Evolutionary conservation across 2,797 vertebrate genomes (phyloP).

Genomic region (Semaprochilodus insignis): DNA sequence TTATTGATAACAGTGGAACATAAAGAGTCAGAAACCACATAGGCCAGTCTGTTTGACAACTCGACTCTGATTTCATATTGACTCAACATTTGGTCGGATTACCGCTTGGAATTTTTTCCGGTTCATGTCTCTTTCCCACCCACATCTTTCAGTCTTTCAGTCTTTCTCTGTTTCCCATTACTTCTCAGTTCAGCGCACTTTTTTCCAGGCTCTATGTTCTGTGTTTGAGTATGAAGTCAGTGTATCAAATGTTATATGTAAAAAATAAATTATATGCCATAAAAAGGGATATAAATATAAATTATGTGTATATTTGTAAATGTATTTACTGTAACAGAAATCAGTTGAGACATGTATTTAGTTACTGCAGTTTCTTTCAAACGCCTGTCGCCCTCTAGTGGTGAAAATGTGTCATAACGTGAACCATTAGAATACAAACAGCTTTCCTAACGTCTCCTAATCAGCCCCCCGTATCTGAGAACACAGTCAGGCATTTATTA

Average conservation of each 20-base stretch:
- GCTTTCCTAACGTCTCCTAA: too few species aligned
- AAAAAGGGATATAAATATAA: neutral
- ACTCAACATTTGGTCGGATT: neutral
- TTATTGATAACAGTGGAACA: too few species aligned
- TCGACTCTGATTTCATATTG: too few species aligned
- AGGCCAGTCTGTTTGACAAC: too few species aligned
- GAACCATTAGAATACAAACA: neutral
- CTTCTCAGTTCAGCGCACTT: neutral
- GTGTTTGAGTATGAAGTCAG: conserved; percentile 11
- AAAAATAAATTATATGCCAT: neutral
- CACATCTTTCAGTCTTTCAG: neutral
- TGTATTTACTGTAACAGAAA: conserved; percentile 12
- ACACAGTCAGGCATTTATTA: neutral
- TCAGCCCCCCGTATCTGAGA: neutral
- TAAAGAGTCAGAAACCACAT: too few species aligned
- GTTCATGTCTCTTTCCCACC: neutral
- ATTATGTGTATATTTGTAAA: conserved; percentile 34
- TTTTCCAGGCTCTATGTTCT: conserved; percentile 1
- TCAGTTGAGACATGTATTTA: neutral
- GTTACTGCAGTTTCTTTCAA: neutral
- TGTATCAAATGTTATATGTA: neutral
- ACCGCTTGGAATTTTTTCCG: neutral
- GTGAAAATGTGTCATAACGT: conserved; percentile 7
- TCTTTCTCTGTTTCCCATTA: neutral
- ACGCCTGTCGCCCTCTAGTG: conserved; percentile 37